Evolutionary conservation across 2,113 vertebrate species (phyloP).

Genomic region (Rafetus swinhoei): DNA sequence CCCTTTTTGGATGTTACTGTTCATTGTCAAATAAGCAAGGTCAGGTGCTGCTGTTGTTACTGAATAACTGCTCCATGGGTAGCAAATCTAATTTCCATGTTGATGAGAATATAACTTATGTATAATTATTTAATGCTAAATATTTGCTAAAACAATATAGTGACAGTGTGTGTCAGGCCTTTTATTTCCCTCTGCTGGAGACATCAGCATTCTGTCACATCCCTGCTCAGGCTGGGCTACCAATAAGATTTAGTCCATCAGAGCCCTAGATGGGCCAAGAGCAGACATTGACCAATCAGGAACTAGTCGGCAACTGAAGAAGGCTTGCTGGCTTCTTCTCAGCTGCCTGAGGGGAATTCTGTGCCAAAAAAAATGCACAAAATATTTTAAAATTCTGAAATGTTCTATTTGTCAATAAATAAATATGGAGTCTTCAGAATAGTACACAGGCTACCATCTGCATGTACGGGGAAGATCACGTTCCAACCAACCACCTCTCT

Average conservation of each 20-base stretch:
- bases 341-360: neutral
- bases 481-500: too few relatives aligned
- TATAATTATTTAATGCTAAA: neutral
- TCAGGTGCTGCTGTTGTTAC: neutral
- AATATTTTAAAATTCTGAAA: too few relatives aligned
- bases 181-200: neutral
- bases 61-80: neutral
- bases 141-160: neutral
- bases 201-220: neutral
- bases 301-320: neutral
- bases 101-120: neutral
- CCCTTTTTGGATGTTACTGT: neutral
- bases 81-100: neutral
- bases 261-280: neutral
- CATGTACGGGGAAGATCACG: too few relatives aligned
- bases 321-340: neutral
- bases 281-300: neutral
- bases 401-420: too few relatives aligned
- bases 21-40: neutral
- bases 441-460: too few relatives aligned
- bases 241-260: neutral
- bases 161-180: neutral
- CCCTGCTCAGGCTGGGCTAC: neutral
- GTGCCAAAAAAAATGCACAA: too few relatives aligned
- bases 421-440: too few relatives aligned